Conservation (phyloP, 1,140 invertebrate species). For the Zaprionus ornatus region DNA sequence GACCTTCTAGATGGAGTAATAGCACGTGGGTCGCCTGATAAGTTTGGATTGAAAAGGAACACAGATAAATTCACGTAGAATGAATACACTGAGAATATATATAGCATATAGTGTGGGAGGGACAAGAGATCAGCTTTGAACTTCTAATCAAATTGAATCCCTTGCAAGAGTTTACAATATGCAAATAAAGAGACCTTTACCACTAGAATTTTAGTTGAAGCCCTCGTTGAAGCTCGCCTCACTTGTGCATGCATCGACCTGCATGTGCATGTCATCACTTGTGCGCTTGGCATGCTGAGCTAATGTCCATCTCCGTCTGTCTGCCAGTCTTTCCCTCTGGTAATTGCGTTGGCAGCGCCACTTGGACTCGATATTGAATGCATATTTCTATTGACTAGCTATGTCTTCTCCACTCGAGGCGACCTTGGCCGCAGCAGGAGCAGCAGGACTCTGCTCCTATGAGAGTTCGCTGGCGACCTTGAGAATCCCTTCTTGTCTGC, state of each 20-base stretch:
- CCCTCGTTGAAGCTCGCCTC: not conserved
- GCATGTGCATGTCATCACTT: constrained; percentile 28
- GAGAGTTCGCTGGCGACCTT: not conserved
- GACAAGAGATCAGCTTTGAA: too few species aligned
- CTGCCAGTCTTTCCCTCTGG: not conserved
- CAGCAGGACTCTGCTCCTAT: not conserved
- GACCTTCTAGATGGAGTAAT: not conserved
- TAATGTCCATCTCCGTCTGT: not conserved
- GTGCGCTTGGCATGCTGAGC: not conserved
- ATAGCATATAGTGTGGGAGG: too few species aligned
- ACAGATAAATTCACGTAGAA: too few species aligned
- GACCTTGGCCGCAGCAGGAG: not conserved
- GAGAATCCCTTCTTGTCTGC: constrained; percentile 10
- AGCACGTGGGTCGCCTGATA: not conserved
- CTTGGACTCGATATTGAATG: not conserved
- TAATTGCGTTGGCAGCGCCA: not conserved
- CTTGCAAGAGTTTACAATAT: too few species aligned
- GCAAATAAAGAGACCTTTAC: too few species aligned
- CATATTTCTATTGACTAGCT: not conserved
- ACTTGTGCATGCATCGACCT: constrained; percentile 20
- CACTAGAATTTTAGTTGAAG: not conserved
- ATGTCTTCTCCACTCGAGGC: not conserved
- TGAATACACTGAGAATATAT: too few species aligned
- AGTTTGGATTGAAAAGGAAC: not conserved
- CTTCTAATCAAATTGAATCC: too few species aligned